Evolutionary conservation across 2,888 invertebrate genomes (phyloP), one percentile per base, ranked within the genome.

Genomic region (Psococerastis gibbosa): DNA sequence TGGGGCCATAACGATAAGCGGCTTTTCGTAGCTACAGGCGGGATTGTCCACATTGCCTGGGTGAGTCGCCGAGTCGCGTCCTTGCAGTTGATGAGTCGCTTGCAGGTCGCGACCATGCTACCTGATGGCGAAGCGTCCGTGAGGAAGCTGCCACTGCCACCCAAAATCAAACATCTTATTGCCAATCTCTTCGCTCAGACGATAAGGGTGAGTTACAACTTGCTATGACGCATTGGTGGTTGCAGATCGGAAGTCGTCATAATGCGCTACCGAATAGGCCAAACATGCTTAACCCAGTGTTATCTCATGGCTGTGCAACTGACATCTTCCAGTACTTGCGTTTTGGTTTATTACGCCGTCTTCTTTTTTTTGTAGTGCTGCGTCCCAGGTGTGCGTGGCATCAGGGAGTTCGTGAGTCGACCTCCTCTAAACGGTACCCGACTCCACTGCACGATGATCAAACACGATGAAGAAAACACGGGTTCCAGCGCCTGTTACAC

Each of bases 1-100:
- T 98, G 97, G 97, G 97, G 94, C 22, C 95, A 97, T 68, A 92
- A 92, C 60, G 97, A 95, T 59, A 82, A 88, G 52, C 71, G 97
- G 22, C 68, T 98, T 51, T 95, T 97, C 62, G 77, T 97, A 48
- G 88, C 88, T 3, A 85, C 85, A 3, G 95, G 95, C 11, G 82
- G 84, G 38, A 78, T 81, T 55, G 77, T 88, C 54, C 89, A 91
- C 62, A 87, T 91, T 49, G 94, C 92, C 34, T 88, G 94, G 74
- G 83, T 97, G 43, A 87, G 85, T 55, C 71, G 88, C 49, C 73
- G 84, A 45, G 84, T 94, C 49, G 88, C 91, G 43, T 83, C 89
- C 43, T 67, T 95, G 52, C 92, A 94, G 63, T 68, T 91, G 54
- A 67, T 95, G 52, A 88, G 89, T 56, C 73, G 91, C 43, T 70